Evolutionary conservation across 2,113 vertebrate species (phyloP).

Genomic region (Jacana jacana): DNA sequence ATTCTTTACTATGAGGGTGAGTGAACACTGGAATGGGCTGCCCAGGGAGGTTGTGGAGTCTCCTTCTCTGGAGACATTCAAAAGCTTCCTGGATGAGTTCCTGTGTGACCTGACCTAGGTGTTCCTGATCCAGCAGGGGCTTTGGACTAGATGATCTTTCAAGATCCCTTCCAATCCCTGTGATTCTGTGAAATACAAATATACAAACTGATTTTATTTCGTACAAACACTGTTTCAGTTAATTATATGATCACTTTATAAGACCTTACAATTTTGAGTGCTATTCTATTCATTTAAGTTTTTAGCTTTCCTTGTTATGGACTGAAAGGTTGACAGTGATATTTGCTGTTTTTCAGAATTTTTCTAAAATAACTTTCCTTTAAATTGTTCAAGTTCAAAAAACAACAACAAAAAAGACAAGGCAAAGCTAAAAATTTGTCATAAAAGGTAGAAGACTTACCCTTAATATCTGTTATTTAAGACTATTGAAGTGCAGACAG

Average conservation of each 20-base stretch:
- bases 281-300: neutral
- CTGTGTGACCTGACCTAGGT: too few relatives aligned
- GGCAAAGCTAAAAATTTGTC: neutral
- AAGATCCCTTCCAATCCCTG: too few relatives aligned
- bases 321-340: neutral
- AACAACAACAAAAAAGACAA: neutral
- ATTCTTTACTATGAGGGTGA: too few relatives aligned
- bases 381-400: neutral
- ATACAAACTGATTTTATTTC: neutral
- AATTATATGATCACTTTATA: neutral
- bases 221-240: fast-evolving
- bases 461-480: neutral
- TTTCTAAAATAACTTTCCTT: neutral
- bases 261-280: neutral
- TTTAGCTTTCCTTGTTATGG: neutral
- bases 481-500: neutral
- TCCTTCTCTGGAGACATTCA: too few relatives aligned
- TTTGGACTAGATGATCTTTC: too few relatives aligned
- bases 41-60: too few relatives aligned
- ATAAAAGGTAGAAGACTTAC: neutral
- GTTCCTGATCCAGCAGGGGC: too few relatives aligned
- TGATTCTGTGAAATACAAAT: too few relatives aligned
- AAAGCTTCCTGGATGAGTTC: too few relatives aligned
- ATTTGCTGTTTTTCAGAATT: neutral
- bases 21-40: too few relatives aligned